Evolutionary conservation across 1,140 invertebrate genomes (phyloP).

Genomic region (Sitodiplosis mosellana): DNA sequence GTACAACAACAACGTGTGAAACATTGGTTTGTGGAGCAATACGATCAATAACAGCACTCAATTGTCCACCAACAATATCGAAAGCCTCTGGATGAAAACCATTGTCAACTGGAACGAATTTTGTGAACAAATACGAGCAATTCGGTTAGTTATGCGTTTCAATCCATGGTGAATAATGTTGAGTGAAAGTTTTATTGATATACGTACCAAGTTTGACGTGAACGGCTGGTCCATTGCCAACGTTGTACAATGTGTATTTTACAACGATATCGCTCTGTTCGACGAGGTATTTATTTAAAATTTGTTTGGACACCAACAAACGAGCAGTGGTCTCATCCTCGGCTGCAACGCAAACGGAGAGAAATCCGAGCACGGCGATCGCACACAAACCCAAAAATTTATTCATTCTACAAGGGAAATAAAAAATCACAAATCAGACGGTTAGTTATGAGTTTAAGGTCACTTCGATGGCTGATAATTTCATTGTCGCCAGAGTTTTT

Average conservation of each 20-base stretch:
- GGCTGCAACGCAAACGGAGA: constrained; percentile 16
- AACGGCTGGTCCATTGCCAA: constrained; percentile 69
- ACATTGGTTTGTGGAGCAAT: constrained; percentile 86
- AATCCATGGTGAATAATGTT: not conserved
- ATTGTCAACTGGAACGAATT: constrained; percentile 47
- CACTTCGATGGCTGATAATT: no score
- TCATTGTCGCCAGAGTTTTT: no score
- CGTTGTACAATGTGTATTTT: constrained; percentile 74
- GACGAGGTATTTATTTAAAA: constrained; percentile 96
- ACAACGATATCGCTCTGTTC: constrained; percentile 94
- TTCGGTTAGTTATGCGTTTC: no score
- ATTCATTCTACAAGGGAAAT: no score
- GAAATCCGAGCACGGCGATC: constrained; percentile 11
- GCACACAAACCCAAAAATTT: constrained; percentile 7
- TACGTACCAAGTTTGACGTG: constrained; percentile 50
- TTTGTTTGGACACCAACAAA: constrained; percentile 66
- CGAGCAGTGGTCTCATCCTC: constrained; percentile 53
- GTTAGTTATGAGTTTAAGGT: no score
- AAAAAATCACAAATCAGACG: no score
- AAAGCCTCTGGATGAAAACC: constrained; percentile 83
- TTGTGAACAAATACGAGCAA: no score
- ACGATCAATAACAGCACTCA: constrained; percentile 65
- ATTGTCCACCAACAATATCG: constrained; percentile 65
- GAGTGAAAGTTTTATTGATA: not conserved
- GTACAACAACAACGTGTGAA: constrained; percentile 80